These are phyloP conservation scores for Nycticryphes semicollaris DNA, from an alignment of 2,113 vertebrate species.

Conservation along the genomic window DNA sequence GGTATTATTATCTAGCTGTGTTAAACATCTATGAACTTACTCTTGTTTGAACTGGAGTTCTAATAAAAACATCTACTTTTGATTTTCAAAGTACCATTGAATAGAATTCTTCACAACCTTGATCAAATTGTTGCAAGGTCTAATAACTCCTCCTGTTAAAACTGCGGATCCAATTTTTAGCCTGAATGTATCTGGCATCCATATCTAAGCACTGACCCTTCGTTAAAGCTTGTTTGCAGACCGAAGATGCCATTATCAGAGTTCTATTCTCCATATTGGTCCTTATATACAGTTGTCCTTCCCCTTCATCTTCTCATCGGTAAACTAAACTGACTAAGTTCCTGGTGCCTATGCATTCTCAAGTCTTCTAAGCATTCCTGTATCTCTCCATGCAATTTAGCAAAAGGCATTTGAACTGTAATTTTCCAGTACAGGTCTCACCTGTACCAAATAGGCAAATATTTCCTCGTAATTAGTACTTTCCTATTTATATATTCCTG, in stretches of 20 bases:
- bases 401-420: background rate
- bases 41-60: constrained; percentile 9
- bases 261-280: background rate
- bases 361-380: background rate
- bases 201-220: background rate
- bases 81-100: constrained; percentile 1
- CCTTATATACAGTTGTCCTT: background rate
- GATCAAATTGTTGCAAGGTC: constrained; percentile 17
- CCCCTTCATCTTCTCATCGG: background rate
- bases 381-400: background rate
- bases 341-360: background rate
- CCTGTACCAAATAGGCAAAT: background rate
- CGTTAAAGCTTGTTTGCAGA: background rate
- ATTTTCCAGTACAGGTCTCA: background rate
- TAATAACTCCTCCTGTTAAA: background rate
- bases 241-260: background rate
- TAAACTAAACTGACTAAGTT: background rate
- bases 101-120: constrained; percentile 18
- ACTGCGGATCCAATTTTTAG: constrained; percentile 6
- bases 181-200: background rate
- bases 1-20: background rate
- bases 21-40: background rate
- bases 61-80: constrained; percentile 12
- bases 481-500: background rate
- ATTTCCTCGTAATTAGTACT: background rate